Evolutionary conservation across 2,113 vertebrate species (phyloP).

Genomic region (Mystacornis crossleyi): DNA sequence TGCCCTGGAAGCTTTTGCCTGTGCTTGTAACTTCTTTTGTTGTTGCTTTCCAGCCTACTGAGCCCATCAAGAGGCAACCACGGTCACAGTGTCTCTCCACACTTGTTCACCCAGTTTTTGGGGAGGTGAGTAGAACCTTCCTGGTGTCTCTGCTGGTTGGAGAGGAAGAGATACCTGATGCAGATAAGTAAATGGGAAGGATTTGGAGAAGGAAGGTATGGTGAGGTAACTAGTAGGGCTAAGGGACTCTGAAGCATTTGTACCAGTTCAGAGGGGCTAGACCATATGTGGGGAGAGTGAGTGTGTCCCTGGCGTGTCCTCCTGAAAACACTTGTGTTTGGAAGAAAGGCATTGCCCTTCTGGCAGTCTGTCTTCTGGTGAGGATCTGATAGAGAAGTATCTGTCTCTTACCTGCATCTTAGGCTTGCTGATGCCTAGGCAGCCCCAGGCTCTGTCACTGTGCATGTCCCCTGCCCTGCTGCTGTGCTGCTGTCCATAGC

Average conservation of each 20-base stretch:
- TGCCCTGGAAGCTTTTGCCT: not conserved
- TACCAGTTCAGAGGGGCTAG: not conserved
- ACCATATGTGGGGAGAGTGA: not conserved
- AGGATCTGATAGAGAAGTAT: not conserved
- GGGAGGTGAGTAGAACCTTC: conserved; percentile 83
- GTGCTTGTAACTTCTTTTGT: not conserved
- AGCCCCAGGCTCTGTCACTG: not conserved
- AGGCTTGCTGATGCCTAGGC: not conserved
- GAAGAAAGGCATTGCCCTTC: not conserved
- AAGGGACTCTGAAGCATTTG: not conserved
- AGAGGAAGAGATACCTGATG: not conserved
- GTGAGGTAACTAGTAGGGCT: not conserved
- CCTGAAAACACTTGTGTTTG: not conserved
- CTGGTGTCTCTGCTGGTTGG: not conserved
- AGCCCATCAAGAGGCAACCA: conserved; percentile 90
- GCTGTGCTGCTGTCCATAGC: not conserved
- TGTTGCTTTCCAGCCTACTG: conserved; percentile 67
- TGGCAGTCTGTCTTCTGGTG: not conserved
- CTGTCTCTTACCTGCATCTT: not conserved
- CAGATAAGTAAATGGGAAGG: not conserved
- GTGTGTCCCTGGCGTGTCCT: accelerated
- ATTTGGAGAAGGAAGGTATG: not conserved
- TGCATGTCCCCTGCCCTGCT: not conserved
- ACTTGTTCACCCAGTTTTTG: conserved; percentile 92
- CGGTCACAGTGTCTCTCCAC: conserved; percentile 94